Evolutionary conservation across 2,797 vertebrate genomes (phyloP).

Genomic region (Protosalanx chinensis): DNA sequence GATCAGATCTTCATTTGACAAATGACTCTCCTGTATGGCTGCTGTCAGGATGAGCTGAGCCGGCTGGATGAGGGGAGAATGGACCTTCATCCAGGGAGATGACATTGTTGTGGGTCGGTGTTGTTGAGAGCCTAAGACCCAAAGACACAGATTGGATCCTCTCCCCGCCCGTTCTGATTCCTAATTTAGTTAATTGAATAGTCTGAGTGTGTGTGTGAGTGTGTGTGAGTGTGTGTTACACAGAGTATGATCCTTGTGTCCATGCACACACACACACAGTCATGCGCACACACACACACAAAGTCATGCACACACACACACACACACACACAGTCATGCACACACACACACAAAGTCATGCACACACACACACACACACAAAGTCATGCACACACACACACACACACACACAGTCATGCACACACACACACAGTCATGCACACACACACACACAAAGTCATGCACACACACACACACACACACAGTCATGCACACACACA

Average conservation of each 20-base stretch:
- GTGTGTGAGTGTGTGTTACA: not conserved
- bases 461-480: no score
- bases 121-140: no score
- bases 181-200: not conserved
- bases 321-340: not conserved
- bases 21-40: not conserved
- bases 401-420: not conserved
- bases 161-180: not conserved
- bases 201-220: not conserved
- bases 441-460: not conserved
- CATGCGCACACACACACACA: not conserved
- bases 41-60: not conserved
- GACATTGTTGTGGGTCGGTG: not conserved
- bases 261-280: not conserved
- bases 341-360: conserved; percentile 1
- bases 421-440: not conserved
- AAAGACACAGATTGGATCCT: not conserved
- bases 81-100: not conserved
- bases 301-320: not conserved
- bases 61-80: not conserved
- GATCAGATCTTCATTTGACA: not conserved
- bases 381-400: no score
- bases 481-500: not conserved
- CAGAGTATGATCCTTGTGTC: not conserved
- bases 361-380: not conserved